These are phyloP conservation scores for Micropoecilia bifurca DNA, from an alignment of 2,797 vertebrate species.

Conservation along the genomic window DNA sequence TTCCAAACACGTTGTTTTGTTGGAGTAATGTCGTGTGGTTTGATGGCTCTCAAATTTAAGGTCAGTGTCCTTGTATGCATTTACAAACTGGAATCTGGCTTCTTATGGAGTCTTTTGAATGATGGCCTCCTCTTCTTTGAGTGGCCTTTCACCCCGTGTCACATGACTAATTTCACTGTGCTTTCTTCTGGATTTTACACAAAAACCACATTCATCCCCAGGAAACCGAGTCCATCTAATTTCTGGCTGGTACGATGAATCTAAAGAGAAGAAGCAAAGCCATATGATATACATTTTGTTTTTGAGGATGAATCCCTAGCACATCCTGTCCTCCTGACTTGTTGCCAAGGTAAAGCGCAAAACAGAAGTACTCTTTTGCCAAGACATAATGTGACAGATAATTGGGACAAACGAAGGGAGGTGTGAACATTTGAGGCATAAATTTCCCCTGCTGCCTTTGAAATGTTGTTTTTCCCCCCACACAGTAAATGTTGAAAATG, in stretches of 20 bases:
- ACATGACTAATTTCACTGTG: not conserved
- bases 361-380: not conserved
- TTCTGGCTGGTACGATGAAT: not conserved
- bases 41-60: not conserved
- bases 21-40: no score
- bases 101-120: not conserved
- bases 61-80: not conserved
- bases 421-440: not conserved
- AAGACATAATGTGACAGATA: not conserved
- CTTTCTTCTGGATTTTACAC: not conserved
- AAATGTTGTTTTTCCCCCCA: not conserved
- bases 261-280: not conserved
- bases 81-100: not conserved
- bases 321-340: not conserved
- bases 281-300: not conserved
- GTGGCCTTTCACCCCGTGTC: not conserved
- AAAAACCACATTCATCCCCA: not conserved
- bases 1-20: not conserved
- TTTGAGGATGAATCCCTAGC: not conserved
- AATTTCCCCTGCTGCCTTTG: not conserved
- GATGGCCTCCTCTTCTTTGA: not conserved
- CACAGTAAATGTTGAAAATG: not conserved
- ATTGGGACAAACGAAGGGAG: not conserved
- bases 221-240: not conserved
- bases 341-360: not conserved